phyloP scores from a whole-genome alignment of 2,113 vertebrate genomes.

The Megaceryle maxima region DNA sequence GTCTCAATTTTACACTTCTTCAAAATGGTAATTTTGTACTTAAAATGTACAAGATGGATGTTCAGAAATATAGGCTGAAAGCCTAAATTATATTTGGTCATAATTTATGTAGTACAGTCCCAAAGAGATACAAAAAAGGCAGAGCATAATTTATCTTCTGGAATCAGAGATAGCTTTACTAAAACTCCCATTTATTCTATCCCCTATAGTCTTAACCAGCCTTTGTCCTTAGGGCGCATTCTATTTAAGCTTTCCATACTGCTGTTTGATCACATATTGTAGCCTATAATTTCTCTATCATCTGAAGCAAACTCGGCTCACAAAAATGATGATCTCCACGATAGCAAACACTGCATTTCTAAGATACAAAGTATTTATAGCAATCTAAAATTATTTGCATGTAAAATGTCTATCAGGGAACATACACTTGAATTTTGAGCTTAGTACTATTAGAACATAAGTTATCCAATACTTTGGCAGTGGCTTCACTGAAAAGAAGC shows the following conservation, averaged over 20 bases:
- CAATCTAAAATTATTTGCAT: conserved; percentile 67
- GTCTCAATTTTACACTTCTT: conserved; percentile 83
- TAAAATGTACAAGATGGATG: conserved; percentile 88
- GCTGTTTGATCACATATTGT: conserved; percentile 77
- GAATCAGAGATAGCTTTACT: conserved; percentile 88
- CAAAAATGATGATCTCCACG: conserved; percentile 71
- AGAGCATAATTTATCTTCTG: conserved; percentile 89
- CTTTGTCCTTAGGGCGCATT: conserved; percentile 82
- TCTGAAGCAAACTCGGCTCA: conserved; percentile 68
- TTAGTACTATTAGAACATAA: background rate
- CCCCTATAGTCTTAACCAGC: conserved; percentile 75
- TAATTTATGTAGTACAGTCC: conserved; percentile 94
- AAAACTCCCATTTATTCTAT: conserved; percentile 86
- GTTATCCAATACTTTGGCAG: background rate
- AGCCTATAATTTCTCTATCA: conserved; percentile 78
- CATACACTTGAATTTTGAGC: conserved; percentile 21
- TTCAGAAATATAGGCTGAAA: conserved; percentile 92
- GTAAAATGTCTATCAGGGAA: conserved; percentile 62
- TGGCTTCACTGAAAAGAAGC: background rate
- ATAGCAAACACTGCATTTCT: conserved; percentile 69
- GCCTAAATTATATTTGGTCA: conserved; percentile 96
- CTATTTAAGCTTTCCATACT: conserved; percentile 72
- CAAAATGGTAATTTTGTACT: conserved; percentile 92
- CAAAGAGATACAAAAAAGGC: conserved; percentile 87
- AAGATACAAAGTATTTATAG: conserved; percentile 71